A percentile compares a stretch with the other conserved stretches of the same genome.
These are phyloP conservation scores for Xiphydria camelus DNA, from an alignment of 2,888 invertebrate species.

Conservation along the genomic window DNA sequence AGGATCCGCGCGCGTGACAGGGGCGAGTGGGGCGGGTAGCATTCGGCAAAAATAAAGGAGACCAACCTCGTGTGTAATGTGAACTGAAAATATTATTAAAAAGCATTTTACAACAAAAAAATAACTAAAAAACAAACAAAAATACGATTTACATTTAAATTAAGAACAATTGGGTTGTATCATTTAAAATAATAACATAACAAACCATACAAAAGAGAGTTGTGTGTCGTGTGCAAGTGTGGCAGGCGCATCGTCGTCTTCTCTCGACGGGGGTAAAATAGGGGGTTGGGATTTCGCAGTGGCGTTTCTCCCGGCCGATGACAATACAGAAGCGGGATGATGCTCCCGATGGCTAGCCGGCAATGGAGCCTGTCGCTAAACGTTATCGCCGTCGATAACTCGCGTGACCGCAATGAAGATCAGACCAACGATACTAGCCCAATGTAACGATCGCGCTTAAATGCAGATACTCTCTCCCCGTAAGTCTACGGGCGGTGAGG, in stretches of 20 bases:
- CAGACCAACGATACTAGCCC: too few relatives aligned
- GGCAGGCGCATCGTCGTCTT: background rate
- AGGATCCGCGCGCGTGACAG: too few relatives aligned
- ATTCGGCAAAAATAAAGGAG: slow-evolving; percentile 33
- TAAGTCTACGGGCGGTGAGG: too few relatives aligned
- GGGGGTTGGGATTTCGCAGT: background rate
- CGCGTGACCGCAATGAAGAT: background rate
- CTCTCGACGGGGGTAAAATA: background rate
- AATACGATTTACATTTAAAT: slow-evolving; percentile 59
- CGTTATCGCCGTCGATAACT: too few relatives aligned
- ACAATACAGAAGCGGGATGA: slow-evolving; percentile 8
- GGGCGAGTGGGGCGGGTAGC: too few relatives aligned
- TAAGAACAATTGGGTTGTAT: slow-evolving; percentile 58
- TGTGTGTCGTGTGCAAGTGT: background rate
- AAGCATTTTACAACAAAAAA: slow-evolving; percentile 59
- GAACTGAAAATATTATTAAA: slow-evolving; percentile 60
- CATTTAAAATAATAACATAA: slow-evolving; percentile 57
- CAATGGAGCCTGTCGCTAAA: too few relatives aligned
- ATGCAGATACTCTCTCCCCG: too few relatives aligned
- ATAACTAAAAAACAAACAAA: slow-evolving; percentile 59
- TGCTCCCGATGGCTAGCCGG: slow-evolving; percentile 27
- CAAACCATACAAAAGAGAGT: slow-evolving; percentile 55
- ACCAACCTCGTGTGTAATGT: slow-evolving; percentile 50
- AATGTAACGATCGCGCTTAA: too few relatives aligned
- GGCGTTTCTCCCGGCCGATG: background rate